Conservation (phyloP, 2,888 invertebrate genomes). For the Epinotia bilunana region DNA sequence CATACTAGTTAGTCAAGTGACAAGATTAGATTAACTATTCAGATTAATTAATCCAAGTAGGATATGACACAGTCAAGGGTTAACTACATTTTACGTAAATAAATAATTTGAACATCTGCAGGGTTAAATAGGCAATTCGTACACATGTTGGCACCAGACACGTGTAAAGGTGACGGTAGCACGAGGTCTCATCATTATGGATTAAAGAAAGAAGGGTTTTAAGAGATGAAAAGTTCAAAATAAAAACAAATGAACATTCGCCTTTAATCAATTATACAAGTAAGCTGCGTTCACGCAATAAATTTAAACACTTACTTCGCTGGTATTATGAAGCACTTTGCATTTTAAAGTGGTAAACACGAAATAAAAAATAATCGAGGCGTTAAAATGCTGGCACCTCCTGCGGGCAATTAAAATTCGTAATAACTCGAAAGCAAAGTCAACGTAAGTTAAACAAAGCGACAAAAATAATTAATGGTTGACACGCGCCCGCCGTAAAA, state of each 20-base stretch:
- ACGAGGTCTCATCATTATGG: not conserved
- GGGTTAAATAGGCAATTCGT: conserved; percentile 10
- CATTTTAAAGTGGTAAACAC: conserved; percentile 47
- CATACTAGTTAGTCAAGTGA: conserved; percentile 42
- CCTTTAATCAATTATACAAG: conserved; percentile 31
- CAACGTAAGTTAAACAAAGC: conserved; percentile 77
- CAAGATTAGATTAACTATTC: conserved; percentile 44
- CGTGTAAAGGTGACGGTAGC: not conserved
- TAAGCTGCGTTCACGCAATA: conserved; percentile 32
- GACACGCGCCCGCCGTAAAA: conserved; percentile 65
- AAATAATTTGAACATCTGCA: conserved; percentile 20
- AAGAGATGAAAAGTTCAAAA: conserved; percentile 2
- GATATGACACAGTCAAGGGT: conserved; percentile 38
- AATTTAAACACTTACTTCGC: conserved; percentile 39
- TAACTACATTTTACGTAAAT: conserved; percentile 37
- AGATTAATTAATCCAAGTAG: conserved; percentile 43
- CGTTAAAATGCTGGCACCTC: conserved; percentile 61
- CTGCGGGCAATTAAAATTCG: conserved; percentile 75
- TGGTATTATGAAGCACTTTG: conserved; percentile 40
- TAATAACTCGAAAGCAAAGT: conserved; percentile 76
- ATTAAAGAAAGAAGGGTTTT: not conserved
- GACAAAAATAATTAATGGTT: conserved; percentile 74
- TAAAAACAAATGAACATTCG: conserved; percentile 13
- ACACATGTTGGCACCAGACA: conserved; percentile 6
- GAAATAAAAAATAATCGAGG: conserved; percentile 55